Conservation (phyloP, 2,113 vertebrate genomes). For the Carollia perspicillata region DNA sequence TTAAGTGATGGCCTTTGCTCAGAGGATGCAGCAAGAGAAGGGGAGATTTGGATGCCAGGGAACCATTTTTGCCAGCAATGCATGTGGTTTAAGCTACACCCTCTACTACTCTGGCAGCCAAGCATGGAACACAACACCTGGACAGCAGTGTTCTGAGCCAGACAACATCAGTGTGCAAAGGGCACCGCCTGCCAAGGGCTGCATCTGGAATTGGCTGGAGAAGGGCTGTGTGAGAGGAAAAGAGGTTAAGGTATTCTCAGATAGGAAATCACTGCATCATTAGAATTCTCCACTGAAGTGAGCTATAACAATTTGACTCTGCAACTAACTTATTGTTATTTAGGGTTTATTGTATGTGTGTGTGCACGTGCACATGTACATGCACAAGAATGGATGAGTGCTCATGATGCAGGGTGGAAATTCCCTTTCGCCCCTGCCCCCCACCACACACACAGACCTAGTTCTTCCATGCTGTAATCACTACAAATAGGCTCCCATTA, state of each 20-base stretch:
- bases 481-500: slow-evolving; percentile 56
- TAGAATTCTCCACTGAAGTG: slow-evolving; percentile 59
- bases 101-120: not conserved
- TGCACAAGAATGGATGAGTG: not conserved
- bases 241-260: not conserved
- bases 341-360: not conserved
- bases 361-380: fast-evolving
- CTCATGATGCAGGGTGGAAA: not conserved
- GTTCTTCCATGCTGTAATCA: not conserved
- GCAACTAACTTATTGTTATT: not conserved
- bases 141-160: slow-evolving; percentile 9
- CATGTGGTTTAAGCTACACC: not conserved
- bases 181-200: not conserved
- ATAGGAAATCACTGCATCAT: not conserved
- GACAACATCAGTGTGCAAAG: slow-evolving; percentile 25
- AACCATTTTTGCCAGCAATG: not conserved
- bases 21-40: not conserved
- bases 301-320: not conserved
- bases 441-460: not conserved
- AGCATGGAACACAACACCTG: not conserved
- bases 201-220: slow-evolving; percentile 35
- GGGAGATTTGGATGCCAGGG: not conserved
- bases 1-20: not conserved
- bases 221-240: not conserved
- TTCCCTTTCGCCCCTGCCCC: not conserved